Evolutionary conservation across 2,113 vertebrate genomes (phyloP), one percentile per base, ranked within the genome.

Genomic region (Glareola pratincola): DNA sequence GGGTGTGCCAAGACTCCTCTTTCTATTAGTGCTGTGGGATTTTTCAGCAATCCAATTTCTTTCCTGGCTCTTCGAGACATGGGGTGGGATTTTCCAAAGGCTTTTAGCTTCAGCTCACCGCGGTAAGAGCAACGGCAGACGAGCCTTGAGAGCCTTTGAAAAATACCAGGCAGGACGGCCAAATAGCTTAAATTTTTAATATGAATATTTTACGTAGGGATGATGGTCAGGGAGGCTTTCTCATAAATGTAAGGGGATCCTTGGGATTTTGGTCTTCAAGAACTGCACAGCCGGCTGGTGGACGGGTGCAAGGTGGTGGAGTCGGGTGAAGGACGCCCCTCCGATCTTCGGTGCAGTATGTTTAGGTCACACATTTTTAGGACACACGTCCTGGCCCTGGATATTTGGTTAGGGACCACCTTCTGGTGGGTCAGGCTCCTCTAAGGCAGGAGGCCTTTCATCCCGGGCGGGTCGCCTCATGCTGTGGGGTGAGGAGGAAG

Each of bases 271-370:
- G 16, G 7, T 43, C 19, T 73, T 74, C 1, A 11, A 22, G 57
- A 77, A 2, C 8, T 13, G 20, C 23, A 9, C 0, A 0, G 29
- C 29, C 34, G 29, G 13, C 19, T 48, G 1, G 1, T 20, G 67
- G 26, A 0, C 22, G n/a, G 37, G 18, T 85, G 39, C 15, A 3
- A 10, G 22, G 43, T 18, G 41, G n/a, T 16, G 22, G 15, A 9
- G 15, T 68, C 34, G 24, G 48, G 13, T 37, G 37, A 29, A 88
- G 53, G 62, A 21, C 13, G n/a, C 71, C 67, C 50, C 23, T 82
- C 12, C 0, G 3, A 20, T 53, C 39, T 41, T 21, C 7, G 21
- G 15, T 2, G 12, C 24, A 21, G 15, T 1, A 0, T 48, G 23
- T 50, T 64, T 12, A 32, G 68, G 41, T 74, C 59, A 29, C 34